Evolutionary conservation across 2,888 invertebrate genomes (phyloP), one percentile per base, ranked within the genome.

Genomic region (Reticulitermes lucifugus): DNA sequence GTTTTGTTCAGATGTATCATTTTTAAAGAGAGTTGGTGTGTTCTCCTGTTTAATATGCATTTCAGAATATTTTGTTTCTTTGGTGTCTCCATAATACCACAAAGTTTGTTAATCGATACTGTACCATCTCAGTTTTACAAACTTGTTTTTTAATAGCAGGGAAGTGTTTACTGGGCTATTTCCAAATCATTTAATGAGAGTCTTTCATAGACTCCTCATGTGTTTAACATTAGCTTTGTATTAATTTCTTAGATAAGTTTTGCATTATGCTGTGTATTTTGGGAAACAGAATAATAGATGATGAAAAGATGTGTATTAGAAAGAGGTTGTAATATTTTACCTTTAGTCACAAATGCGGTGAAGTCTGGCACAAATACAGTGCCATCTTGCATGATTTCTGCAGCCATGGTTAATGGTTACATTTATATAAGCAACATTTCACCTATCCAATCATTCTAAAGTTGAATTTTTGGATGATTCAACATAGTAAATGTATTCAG

Each of bases 391-490:
- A 59, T 65, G 81, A 81, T 81, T 81, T 70, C 81, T 81, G 65
- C 81, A 81, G 81, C 81, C 81, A 81, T 81, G 81, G 81, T 81
- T 65, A 43, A 70, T 2, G 5, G 21, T 46, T 46, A 77, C 41
- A 18, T 77, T 5, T 77, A 43, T 77, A 51, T 46, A 77, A 46
- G 77, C 77, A 51, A 77, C 12, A 77, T 65, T 35, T 65, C 70
- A 65, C 12, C 60, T 3, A 35, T 35, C 22, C 35, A 80, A 22
- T 46, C 65, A 81, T 65, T 70, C 65, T 43, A 43, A 81, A 35
- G 77, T 77, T 77, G 77, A 35, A 77, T 46, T 12, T 6, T 1
- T 41, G 73, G 10, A 73, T 29, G 73, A 18, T 73, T 73, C 77
- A 77, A 77, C 77, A 77, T 46, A 77, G 46, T 9, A 77, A 46